Percentiles rank a stretch among this genome's conserved stretches.
Conservation (phyloP, 1,140 invertebrate genomes). For the Conus betulinus region DNA sequence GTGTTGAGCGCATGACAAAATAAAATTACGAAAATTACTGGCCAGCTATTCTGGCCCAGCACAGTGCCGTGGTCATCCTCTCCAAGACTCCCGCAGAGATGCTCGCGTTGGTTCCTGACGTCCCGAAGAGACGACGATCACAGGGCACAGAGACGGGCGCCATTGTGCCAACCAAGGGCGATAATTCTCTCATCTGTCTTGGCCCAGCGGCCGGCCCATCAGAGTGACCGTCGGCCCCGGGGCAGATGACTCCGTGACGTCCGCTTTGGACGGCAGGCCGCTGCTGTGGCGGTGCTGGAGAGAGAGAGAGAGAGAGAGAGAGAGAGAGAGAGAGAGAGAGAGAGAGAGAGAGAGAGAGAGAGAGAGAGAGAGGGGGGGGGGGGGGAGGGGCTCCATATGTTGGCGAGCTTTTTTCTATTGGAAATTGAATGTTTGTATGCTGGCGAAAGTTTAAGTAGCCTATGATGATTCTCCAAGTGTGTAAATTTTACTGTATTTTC, state of each 20-base stretch:
- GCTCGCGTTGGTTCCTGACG: background rate
- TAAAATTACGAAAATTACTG: background rate
- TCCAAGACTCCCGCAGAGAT: background rate
- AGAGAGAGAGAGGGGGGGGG: background rate
- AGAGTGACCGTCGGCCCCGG: constrained; percentile 21
- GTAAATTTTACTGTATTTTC: too few relatives aligned
- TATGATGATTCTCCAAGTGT: too few relatives aligned
- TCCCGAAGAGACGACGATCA: background rate
- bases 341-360: background rate
- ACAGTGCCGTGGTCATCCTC: background rate
- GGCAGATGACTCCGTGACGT: too few relatives aligned
- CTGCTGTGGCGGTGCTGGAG: background rate
- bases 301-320: background rate
- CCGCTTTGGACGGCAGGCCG: background rate
- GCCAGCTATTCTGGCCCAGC: too few relatives aligned
- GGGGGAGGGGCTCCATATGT: background rate
- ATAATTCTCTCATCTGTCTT: constrained; percentile 14
- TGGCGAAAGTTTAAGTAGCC: too few relatives aligned
- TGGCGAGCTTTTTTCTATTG: too few relatives aligned
- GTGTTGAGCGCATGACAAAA: background rate
- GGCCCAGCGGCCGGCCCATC: background rate
- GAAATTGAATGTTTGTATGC: too few relatives aligned
- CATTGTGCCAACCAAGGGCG: background rate
- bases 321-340: too few relatives aligned
- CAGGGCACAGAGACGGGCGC: background rate